Base-by-base conservation (phyloP, 2,888 invertebrate species). In the Temnothorax unifasciatus region DNA sequence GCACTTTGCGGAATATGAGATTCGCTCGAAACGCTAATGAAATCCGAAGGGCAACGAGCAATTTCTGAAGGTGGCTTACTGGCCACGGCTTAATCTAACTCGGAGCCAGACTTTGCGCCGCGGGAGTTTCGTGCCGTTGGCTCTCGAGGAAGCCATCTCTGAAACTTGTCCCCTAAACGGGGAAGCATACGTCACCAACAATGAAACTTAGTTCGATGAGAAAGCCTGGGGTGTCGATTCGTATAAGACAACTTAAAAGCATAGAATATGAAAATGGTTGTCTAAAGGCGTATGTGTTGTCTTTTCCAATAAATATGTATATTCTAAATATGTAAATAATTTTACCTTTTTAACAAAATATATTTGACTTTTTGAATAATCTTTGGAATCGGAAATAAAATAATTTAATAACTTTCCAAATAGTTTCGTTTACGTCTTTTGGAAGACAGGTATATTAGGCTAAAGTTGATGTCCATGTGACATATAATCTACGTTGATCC, bases 11-110 rank as follows among this genome's bases (percentile, higher is more conserved):
- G 91, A 87, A 90, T 90, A 90, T 90, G 90, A 92, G 92, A 92
- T 92, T 92, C 88, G 91, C 91, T 89, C 90, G 91, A 91, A 92
- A 92, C 92, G 91, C 92, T 93, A 93, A 94, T 94, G 93, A 94
- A 94, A 94, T 94, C 92, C 92, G 93, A 93, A 93, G 92, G 91
- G 92, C 90, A 91, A 91, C 91, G 92, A 92, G 92, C 93, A 93
- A 93, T 93, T 93, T 93, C 93, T 92, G 92, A 92, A 94, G 93
- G 93, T 92, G 92, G 93, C 93, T 94, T 93, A 92, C 93, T 93
- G 93, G 91, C 91, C 93, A 92, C 89, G 92, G 92, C 92, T 94
- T 93, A 93, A 94, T 93, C 93, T 93, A 94, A 94, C 93, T 94
- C 93, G 85, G 85, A 91, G 89, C 85, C 91, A 92, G 92, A 93